Conservation (phyloP, 2,888 invertebrate genomes). For the Alsophila aescularia region DNA sequence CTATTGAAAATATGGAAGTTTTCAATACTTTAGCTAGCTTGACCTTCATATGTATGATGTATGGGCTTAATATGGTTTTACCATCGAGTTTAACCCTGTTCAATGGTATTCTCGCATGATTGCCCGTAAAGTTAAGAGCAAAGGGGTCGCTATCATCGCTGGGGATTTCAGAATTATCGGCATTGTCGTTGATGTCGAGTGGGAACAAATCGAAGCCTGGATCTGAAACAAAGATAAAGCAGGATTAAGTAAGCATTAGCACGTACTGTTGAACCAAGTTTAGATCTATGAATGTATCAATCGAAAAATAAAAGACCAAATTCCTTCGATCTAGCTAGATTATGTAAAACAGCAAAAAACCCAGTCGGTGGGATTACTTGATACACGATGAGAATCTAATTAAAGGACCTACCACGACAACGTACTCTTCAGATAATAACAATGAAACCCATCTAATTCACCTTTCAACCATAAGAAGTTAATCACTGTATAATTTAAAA, state of each 20-base stretch:
- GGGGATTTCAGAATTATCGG: not conserved
- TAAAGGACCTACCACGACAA: no score
- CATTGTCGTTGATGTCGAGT: conserved; percentile 2
- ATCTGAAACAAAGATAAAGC: conserved; percentile 51
- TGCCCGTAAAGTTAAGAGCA: conserved; percentile 22
- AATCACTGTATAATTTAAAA: conserved; percentile 44
- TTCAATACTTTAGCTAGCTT: conserved; percentile 37
- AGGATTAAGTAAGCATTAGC: not conserved
- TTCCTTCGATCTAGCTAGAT: no score
- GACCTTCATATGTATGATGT: conserved; percentile 55
- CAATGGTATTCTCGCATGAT: conserved; percentile 28
- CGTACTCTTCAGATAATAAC: no score
- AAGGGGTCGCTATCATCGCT: not conserved
- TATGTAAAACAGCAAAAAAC: no score
- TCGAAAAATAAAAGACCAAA: no score
- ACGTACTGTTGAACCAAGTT: no score
- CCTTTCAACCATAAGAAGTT: conserved; percentile 15
- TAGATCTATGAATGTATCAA: no score
- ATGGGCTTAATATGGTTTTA: conserved; percentile 46
- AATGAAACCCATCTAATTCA: no score
- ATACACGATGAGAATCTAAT: no score
- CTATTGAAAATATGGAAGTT: conserved; percentile 56
- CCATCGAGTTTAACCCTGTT: conserved; percentile 30
- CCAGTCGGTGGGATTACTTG: no score
- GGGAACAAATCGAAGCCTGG: conserved; percentile 45